Base-by-base conservation (phyloP, 2,888 invertebrate species). In the Drosophila meridiana region DNA sequence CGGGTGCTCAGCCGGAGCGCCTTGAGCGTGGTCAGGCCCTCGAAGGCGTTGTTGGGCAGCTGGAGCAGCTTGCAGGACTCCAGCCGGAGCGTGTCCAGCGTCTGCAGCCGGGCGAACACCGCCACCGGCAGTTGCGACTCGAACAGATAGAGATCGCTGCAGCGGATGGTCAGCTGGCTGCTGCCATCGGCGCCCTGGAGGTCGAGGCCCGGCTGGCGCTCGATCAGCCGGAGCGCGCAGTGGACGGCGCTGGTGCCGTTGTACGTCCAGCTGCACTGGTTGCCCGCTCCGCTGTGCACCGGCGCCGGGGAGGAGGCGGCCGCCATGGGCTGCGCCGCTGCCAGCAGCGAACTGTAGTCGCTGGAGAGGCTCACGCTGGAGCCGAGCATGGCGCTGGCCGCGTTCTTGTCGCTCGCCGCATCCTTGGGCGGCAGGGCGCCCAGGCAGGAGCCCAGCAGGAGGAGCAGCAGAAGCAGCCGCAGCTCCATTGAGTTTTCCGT, bases 51-150 rank as follows among this genome's bases (percentile, higher is more conserved):
- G 60, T 97, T 96, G 56, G 92, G 92, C 84, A 98, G 93, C 79
- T 95, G 95, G 61, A 96, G 94, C 55, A 98, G 94, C 93, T 98
- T 98, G 93, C 98, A 98, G 76, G 96, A 95, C 88, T 94, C 95
- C 90, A 98, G 94, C 76, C 95, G 94, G 60, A 98, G 93, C 73
- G 96, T 96, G 87, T 96, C 96, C 56, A 98, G 94, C 38, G 92
- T 93, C 89, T 95, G 95, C 13, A 97, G 94, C 13, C 96, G 94
- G 75, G 95, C 95, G 92, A 97, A 96, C 83, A 95, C 96, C 80
- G 96, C 95, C 52, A 95, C 95, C 67, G 95, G 95, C 80, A 98
- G 93, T 80, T 95, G 95, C 93, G 97, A 97, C 94, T 98, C 97
- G 90, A 96, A 96, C 68, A 96, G 95, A 87, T 97, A 95, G 70